These are phyloP conservation scores for Cinclus mexicanus DNA, from an alignment of 2,113 vertebrate genomes.

Conservation along the genomic window DNA sequence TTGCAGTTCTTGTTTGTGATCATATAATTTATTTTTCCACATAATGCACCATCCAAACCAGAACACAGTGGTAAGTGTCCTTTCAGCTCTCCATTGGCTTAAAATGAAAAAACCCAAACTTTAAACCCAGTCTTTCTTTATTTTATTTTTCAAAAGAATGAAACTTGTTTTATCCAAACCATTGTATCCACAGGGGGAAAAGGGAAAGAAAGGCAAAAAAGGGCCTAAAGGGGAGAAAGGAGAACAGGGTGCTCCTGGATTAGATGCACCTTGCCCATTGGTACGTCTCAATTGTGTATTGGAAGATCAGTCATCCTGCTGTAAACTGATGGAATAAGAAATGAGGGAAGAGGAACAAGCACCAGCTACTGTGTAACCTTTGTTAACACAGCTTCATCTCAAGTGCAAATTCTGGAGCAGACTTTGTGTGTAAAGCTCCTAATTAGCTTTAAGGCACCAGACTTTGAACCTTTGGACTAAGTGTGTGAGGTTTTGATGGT, in stretches of 20 bases:
- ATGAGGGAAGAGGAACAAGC: constrained; percentile 76
- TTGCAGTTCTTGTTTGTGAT: constrained; percentile 42
- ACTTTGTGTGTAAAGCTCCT: neutral
- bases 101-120: constrained; percentile 23
- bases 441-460: neutral
- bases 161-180: constrained; percentile 87
- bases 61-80: constrained; percentile 79
- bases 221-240: constrained; percentile 99
- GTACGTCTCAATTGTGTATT: constrained; percentile 87
- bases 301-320: constrained; percentile 61
- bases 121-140: constrained; percentile 29
- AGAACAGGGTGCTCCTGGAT: constrained; percentile 99
- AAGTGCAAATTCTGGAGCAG: neutral
- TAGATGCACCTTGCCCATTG: constrained; percentile 99
- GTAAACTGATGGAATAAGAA: constrained; percentile 46
- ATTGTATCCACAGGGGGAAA: constrained; percentile 99
- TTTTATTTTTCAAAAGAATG: constrained; percentile 53
- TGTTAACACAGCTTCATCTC: neutral
- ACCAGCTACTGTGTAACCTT: neutral
- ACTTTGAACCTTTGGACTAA: neutral
- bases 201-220: constrained; percentile 99
- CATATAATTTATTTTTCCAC: constrained; percentile 49
- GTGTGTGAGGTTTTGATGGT: neutral
- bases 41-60: constrained; percentile 57
- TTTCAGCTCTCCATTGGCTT: constrained; percentile 73